Evolutionary conservation across 2,113 vertebrate species (phyloP), one percentile per base, ranked within the genome.

Genomic region (Callipepla squamata): DNA sequence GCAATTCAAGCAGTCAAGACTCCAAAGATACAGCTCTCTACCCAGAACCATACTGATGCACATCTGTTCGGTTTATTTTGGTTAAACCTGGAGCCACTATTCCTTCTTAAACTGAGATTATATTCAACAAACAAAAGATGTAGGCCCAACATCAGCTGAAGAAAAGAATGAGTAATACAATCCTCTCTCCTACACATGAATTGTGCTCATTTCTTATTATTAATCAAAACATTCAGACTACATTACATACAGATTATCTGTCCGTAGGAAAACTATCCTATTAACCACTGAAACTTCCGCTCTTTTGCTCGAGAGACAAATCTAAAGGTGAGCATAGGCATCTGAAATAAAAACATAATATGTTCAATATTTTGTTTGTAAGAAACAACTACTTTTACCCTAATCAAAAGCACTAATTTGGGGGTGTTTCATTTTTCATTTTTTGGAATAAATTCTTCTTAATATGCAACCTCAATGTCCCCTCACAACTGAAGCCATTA

Each of bases 91-190:
- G 25, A 89, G 11, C 5, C 1, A 65, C 59, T 48, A 73, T 7
- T 11, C 9, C 10, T 85, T 34, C 38, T 36, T 59, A 45, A 75
- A 42, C 18, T 3, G 48, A 72, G 48, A 55, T 21, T n/a, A 19
- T 34, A 7, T 28, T 14, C 48, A 7, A 5, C 0, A 5, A 63
- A 34, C 1, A 3, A 28, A 68, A 63, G 48, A 40, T 17, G 32
- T 12, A 53, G 47, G 26, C 38, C 36, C 32, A 53, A 4, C 34
- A 2, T 8, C 42, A 45, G 63, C 18, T 1, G 0, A 80, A 76
- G 40, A 51, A 16, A 25, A 58, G 20, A 85, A 42, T 3, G 10
- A 22, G 45, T 13, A 17, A 61, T 1, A 15, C 18, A 53, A 55
- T 19, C 22, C 21, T 44, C 32, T 42, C 26, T n/a, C 51, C 58